Conservation (phyloP, 2,113 vertebrate genomes). For the Oryzias curvinotus region DNA sequence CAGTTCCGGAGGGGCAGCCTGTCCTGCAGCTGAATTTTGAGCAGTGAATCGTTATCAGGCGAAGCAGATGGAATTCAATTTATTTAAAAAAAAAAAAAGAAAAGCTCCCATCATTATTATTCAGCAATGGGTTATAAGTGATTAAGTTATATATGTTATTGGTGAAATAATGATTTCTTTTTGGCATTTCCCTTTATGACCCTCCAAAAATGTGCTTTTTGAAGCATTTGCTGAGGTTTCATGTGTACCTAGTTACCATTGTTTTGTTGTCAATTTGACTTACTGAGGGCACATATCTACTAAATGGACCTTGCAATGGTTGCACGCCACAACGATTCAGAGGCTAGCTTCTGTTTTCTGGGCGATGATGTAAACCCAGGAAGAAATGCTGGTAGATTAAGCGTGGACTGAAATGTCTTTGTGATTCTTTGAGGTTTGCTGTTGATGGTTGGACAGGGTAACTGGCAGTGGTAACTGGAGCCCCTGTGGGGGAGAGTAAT, state of each 20-base stretch:
- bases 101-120: no score
- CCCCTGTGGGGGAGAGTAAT: constrained; percentile 43
- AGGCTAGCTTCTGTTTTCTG: constrained; percentile 28
- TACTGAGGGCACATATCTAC: constrained; percentile 9
- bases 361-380: constrained; percentile 31
- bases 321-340: constrained; percentile 8
- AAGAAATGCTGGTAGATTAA: constrained; percentile 12
- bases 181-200: background rate
- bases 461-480: constrained; percentile 45
- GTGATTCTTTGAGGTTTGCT: constrained; percentile 31
- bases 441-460: constrained; percentile 38
- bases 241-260: background rate
- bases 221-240: constrained; percentile 3
- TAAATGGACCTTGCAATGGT: constrained; percentile 14
- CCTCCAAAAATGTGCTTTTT: background rate
- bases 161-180: no score
- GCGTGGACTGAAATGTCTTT: constrained; percentile 43
- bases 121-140: no score
- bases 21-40: constrained; percentile 10
- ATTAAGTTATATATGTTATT: no score
- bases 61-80: no score
- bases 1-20: constrained; percentile 24
- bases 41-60: no score
- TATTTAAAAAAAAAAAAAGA: no score
- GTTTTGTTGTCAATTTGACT: constrained; percentile 1